Conservation (phyloP, 2,113 vertebrate genomes). For the human region DNA sequence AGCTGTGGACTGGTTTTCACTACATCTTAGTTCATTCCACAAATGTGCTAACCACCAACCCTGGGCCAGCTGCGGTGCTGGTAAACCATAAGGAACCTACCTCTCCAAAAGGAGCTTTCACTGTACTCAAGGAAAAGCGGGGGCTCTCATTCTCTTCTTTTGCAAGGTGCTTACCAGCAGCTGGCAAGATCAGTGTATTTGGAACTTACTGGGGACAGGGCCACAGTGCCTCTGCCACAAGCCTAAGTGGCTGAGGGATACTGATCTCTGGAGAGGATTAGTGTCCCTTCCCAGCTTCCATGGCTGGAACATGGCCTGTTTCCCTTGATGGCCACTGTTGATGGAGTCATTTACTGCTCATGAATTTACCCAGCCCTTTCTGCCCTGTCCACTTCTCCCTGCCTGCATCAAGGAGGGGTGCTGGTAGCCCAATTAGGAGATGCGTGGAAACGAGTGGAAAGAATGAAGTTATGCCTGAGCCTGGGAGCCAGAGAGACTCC, state of each 20-base stretch:
- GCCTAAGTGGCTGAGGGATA: not conserved
- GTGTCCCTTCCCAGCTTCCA: not conserved
- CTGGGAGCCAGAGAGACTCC: not conserved
- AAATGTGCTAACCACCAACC: not conserved
- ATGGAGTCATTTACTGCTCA: not conserved
- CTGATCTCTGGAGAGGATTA: not conserved
- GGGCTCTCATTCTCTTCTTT: not conserved
- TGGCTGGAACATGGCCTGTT: not conserved
- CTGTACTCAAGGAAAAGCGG: not conserved
- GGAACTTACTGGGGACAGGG: not conserved
- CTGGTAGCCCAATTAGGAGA: not conserved
- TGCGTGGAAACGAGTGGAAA: not conserved
- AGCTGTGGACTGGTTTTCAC: not conserved
- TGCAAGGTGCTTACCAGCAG: not conserved
- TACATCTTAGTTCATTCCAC: not conserved
- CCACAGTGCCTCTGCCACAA: not conserved
- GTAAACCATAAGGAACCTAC: not conserved
- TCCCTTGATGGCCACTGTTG: not conserved
- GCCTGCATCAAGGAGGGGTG: not conserved
- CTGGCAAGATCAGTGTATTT: not conserved
- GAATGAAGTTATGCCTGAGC: not conserved
- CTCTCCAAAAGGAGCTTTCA: not conserved
- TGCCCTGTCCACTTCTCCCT: not conserved
- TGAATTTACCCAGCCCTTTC: not conserved
- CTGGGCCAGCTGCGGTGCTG: not conserved